Base-by-base conservation (phyloP, 2,888 invertebrate species). In the Drosophila glabriapex region DNA sequence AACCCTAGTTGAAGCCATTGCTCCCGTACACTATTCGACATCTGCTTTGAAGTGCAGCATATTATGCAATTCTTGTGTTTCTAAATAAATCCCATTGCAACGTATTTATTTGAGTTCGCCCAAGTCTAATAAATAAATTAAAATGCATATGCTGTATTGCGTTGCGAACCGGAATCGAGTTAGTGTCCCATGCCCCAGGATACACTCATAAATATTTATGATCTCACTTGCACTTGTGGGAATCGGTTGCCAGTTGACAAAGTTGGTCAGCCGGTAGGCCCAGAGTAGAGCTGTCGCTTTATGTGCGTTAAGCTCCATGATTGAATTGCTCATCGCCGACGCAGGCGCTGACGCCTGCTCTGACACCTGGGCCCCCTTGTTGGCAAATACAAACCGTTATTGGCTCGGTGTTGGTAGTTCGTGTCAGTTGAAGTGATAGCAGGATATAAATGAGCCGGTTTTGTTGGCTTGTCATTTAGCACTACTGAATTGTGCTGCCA, bases 41-140 rank as follows among this genome's bases (percentile, higher is more conserved):
- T 49, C 28, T 49, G 22, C 25, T 28, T 39, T 22, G 10, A 12
- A 35, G 16, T 53, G 28, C 28, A 19, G 39, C 29, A 46, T 31
- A 58, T 59, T 29, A 53, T 43, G 31, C 43, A 14, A 53, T n/a
- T 22, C 28, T 55, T 53, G 39, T 33, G 68, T 65, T 71, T 68
- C 83, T 54, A 71, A 88, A 79, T 73, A 88, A 82, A 82, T 56
- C 66, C 60, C 65, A 72, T 68, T 65, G 61, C 56, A 58, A 68
- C 68, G 52, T 50, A 61, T 84, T 68, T 60, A 72, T 78, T 74
- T 76, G 55, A 54, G 49, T 65, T 49, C 52, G 54, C 61, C 65
- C 63, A 77, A 76, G 68, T 82, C 71, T 76, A 63, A 81, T 83
- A 83, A 82, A 89, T 87, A 68, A 80, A 80, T 82, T 74, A 71